Evolutionary conservation across 2,888 invertebrate species (phyloP).

Genomic region (Unio delphinus): DNA sequence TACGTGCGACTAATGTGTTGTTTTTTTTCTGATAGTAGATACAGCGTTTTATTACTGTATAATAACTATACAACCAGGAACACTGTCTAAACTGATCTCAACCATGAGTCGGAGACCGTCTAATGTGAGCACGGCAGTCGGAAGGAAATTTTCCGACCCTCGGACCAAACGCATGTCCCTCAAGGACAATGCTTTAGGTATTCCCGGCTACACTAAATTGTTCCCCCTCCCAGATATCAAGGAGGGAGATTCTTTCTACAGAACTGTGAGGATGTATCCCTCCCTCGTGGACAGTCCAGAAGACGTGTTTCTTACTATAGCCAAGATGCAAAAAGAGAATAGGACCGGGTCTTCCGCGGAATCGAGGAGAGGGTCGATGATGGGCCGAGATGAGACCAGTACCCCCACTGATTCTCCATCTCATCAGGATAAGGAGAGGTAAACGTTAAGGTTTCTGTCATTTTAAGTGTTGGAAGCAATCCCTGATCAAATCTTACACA

Average conservation of each 20-base stretch:
- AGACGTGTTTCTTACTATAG: slow-evolving; percentile 36
- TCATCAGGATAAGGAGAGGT: slow-evolving; percentile 33
- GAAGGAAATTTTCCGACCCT: slow-evolving; percentile 13
- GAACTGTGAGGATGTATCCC: slow-evolving; percentile 48
- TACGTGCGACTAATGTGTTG: too few relatives aligned
- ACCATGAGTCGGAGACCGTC: slow-evolving; percentile 37
- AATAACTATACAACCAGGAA: too few relatives aligned
- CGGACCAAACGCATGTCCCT: slow-evolving; percentile 36
- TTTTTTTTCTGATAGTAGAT: too few relatives aligned
- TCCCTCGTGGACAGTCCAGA: slow-evolving; percentile 43
- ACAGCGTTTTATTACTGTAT: too few relatives aligned
- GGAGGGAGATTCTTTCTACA: slow-evolving; percentile 55
- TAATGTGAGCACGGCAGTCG: slow-evolving; percentile 20
- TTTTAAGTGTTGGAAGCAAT: neutral
- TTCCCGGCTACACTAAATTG: slow-evolving; percentile 14
- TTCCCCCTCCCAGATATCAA: slow-evolving; percentile 35
- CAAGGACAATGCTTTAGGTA: slow-evolving; percentile 31
- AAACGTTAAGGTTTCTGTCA: slow-evolving; percentile 5
- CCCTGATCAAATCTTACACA: too few relatives aligned
- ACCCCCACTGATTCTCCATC: slow-evolving; percentile 23
- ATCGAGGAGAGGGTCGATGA: slow-evolving; percentile 39
- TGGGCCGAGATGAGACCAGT: slow-evolving; percentile 30
- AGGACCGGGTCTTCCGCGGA: slow-evolving; percentile 24
- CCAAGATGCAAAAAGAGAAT: slow-evolving; percentile 14
- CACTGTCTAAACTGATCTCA: too few relatives aligned